Evolutionary conservation across 2,113 vertebrate genomes (phyloP), one percentile per base, ranked within the genome.

Genomic region (Cottus gobio): DNA sequence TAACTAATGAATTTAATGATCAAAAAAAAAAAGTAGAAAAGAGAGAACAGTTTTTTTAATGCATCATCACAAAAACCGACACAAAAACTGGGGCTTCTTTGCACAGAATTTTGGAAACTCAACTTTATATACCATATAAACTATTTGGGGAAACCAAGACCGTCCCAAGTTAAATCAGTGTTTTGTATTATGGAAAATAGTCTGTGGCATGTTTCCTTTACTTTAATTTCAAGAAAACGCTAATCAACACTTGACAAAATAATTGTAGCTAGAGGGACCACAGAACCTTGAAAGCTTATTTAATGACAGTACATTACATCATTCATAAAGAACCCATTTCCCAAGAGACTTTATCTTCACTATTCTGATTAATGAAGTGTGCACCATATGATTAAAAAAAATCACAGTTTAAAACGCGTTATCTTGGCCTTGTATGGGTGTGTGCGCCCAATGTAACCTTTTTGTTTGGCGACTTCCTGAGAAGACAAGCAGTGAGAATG

Each of bases 1-100:
- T 87, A 83, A 65, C 87, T 91, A 94, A 94, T 93, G 90, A 94
- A 91, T 89, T 86, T 91, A 92, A 93, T 91, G 89, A 93, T 89
- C 90, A 80, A 86, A 83, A 90, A 92, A 31, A 42, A 77, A 89
- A 77, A 90, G 87, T 9, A 70, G 79, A 86, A 89, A 88, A 74
- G 69, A 83, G 75, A 73, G 80, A 89, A 75, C 84, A 68, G 68
- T 79, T 83, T 92, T 90, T 90, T 76, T 28, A 77, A 56, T 1
- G 60, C 72, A 80, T 91, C 86, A 91, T 90, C 91, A 87, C 66
- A 85, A 88, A 89, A 80, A 80, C 36, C 60, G 71, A 52, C 58
- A 82, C 66, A 72, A 20, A 69, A 44, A 80, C 50, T 66, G 13
- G 39, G 15, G 36, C 80, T 84, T 65, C 50, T 78, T 39, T 75